Evolutionary conservation across 2,797 vertebrate genomes (phyloP).

Genomic region (Fistularia commersonii): DNA sequence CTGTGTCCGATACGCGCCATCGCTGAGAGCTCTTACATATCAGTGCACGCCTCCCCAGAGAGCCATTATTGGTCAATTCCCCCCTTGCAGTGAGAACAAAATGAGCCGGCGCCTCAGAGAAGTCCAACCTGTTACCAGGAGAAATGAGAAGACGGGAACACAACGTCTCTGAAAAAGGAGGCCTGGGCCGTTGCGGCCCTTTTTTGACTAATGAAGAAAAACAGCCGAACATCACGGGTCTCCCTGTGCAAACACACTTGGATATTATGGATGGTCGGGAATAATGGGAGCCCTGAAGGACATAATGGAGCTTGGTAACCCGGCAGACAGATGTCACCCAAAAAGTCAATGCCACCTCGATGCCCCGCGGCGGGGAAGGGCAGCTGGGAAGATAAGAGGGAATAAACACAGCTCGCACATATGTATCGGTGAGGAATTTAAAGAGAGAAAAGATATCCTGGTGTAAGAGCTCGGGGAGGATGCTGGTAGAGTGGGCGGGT

Average conservation of each 20-base stretch:
- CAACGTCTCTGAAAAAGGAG: constrained; percentile 41
- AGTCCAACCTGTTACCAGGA: constrained; percentile 72
- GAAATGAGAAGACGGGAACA: constrained; percentile 60
- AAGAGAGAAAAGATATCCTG: constrained; percentile 26
- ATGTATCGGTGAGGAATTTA: constrained; percentile 29
- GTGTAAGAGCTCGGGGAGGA: constrained; percentile 23
- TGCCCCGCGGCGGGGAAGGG: constrained; percentile 33
- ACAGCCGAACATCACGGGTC: constrained; percentile 58
- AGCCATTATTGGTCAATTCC: constrained; percentile 69
- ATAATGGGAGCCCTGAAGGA: constrained; percentile 44
- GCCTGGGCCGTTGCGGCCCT: constrained; percentile 42
- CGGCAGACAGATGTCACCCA: constrained; percentile 41
- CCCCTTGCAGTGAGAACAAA: constrained; percentile 73
- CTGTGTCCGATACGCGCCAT: constrained; percentile 50
- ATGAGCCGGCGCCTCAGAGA: constrained; percentile 74
- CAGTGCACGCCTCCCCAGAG: constrained; percentile 62
- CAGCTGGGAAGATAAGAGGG: constrained; percentile 40
- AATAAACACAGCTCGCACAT: constrained; percentile 30
- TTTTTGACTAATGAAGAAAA: constrained; percentile 73
- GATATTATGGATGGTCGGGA: constrained; percentile 66
- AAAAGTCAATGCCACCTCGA: constrained; percentile 41
- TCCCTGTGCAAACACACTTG: constrained; percentile 67
- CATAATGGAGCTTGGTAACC: constrained; percentile 50
- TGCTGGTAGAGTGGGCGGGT: constrained; percentile 49
- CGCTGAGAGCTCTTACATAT: constrained; percentile 65